Evolutionary conservation across 2,888 invertebrate genomes (phyloP), one percentile per base, ranked within the genome.

Genomic region (Scrobipalpa atriplicella): DNA sequence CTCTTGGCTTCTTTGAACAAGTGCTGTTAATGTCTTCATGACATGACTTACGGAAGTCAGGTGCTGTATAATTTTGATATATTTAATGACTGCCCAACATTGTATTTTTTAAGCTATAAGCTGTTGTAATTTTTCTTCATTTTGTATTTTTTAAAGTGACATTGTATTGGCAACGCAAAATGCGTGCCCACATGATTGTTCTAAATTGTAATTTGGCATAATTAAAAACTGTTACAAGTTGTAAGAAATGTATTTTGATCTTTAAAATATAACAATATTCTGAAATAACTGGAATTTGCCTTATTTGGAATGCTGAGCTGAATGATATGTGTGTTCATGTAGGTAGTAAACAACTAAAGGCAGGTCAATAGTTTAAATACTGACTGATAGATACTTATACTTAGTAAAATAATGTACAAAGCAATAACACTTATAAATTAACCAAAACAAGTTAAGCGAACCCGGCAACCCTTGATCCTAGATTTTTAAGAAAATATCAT

Each of bases 191-290:
- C 73, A 80, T 77, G 78, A 71, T 86, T 87, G 84, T 85, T 84
- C 83, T 74, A 83, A 85, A 85, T 85, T 87, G 85, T 87, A 89
- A 87, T 88, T 86, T 87, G 83, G 86, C 85, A 88, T 89, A 86
- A 89, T 89, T 56, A 56, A 86, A 86, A 86, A 88, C 84, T 91
- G 90, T 91, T 91, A 85, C 74, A 83, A 86, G 85, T 87, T 91
- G 83, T 89, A 87, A 89, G 85, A 90, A 90, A 86, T 90, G 89
- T 90, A 90, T 91, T 91, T 92, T 90, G 89, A 89, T 87, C 89
- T 90, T 90, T 86, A 84, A 90, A 92, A 90, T 92, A 92, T 90
- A 91, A 63, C 38, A 52, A 63, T 63, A 38, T 61, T 61, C 41
- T 41, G 41, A 58, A 61, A 61, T 61, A 61, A 64, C n/a, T 21